Base-by-base conservation (phyloP, 2,888 invertebrate species). In the Agapostemon virescens region DNA sequence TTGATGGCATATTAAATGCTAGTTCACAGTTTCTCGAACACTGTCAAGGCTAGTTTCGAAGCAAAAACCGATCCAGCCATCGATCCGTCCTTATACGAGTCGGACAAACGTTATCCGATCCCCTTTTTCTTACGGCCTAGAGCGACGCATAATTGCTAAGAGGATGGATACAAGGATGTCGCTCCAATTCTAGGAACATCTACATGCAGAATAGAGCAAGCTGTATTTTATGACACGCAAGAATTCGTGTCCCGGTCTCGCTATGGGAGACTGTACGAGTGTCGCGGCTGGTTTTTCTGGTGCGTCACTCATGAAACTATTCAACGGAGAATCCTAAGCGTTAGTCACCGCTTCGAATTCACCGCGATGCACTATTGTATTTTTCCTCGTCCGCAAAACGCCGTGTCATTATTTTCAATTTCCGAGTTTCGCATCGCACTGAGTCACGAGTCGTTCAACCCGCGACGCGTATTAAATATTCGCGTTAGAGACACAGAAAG, bases 301-400 rank as follows among this genome's bases (percentile, higher is more conserved):
- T 42, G 49, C 69, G 67, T 81, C 74, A 74, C 33, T 9, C 61
- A n/a, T 23, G 26, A 17, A 64, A 64, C 42, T 63, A 26, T 81
- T 80, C 55, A 58, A 49, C 49, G 40, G 11, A 66, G 63, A 80
- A 69, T 66, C 58, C 49, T 17, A 23, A 11, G 64, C 52, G 36
- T 81, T 74, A 80, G 74, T 80, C 81, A 81, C 4, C 80, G 49
- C 11, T 33, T 11, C 52, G 20, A 68, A 45, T 40, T 17, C 30
- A 23, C 7, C 26, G 58, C 26, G 26, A 26, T 17, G 7, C 52
- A 2, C 26, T 1, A 17, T 23, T 9, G 9, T 9, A 9, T 73
- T 73, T 66, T 49, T 30, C 55, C 13, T 9, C 52, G 9, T 9
- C 68, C 36, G 17, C 49, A 11, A 9, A 26, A 9, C 17, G 2